Evolutionary conservation across 2,888 invertebrate genomes (phyloP).

Genomic region (Ditula angustiorana): DNA sequence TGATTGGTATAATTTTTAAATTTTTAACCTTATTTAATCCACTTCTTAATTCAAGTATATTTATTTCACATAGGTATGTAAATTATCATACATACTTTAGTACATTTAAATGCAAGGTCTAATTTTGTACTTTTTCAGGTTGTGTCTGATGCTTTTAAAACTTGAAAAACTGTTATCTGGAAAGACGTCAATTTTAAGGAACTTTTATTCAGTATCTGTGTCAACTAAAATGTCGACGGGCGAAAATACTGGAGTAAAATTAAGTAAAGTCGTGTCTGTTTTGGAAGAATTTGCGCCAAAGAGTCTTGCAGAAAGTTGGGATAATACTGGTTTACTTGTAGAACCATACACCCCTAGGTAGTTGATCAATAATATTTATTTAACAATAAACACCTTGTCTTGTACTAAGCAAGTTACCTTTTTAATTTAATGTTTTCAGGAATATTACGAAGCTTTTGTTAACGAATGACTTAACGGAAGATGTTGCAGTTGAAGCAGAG

Average conservation of each 20-base stretch:
- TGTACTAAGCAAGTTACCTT: too few relatives aligned
- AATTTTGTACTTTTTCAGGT: slow-evolving; percentile 47
- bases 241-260: slow-evolving; percentile 70
- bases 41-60: too few relatives aligned
- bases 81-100: too few relatives aligned
- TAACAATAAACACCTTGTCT: too few relatives aligned
- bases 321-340: slow-evolving; percentile 96
- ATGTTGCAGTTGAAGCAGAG: slow-evolving; percentile 93
- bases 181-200: slow-evolving; percentile 50
- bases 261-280: slow-evolving; percentile 82
- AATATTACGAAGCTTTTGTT: slow-evolving; percentile 89
- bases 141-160: slow-evolving; percentile 68
- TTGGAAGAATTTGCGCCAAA: slow-evolving; percentile 90
- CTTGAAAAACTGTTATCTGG: slow-evolving; percentile 55
- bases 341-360: slow-evolving; percentile 89
- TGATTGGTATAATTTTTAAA: slow-evolving; percentile 5
- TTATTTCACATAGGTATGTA: too few relatives aligned
- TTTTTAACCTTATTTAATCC: not conserved
- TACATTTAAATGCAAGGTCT: not conserved
- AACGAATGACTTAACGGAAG: slow-evolving; percentile 97
- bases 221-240: slow-evolving; percentile 62
- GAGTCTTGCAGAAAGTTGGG: slow-evolving; percentile 93
- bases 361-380: not conserved
- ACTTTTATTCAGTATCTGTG: slow-evolving; percentile 51
- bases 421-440: slow-evolving; percentile 70